Evolutionary conservation across 2,797 vertebrate species (phyloP), one percentile per base, ranked within the genome.

Genomic region (Artibeus lituratus): DNA sequence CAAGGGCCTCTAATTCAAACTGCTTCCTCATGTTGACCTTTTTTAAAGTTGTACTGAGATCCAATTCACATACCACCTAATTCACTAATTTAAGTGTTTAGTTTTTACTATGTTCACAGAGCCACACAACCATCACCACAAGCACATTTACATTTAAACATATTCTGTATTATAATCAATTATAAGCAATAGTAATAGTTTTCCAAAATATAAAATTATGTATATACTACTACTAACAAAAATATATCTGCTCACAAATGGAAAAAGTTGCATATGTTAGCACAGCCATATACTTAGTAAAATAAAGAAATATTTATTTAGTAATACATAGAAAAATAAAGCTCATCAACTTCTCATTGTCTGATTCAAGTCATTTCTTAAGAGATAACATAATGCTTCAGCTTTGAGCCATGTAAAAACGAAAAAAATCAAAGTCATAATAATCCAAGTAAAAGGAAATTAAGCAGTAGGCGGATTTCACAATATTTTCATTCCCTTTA

Each of bases 131-230:
- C 44, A 94, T 70, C 15, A 47, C 26, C 26, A 62, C 42, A 67
- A 94, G 91, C 42, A 93, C 51, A 91, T 39, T 87, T 51, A 87
- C 49, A 94, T 65, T 88, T 86, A 93, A 84, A 87, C 18, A 65
- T n/a, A 70, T 37, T 65, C 47, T 80, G 39, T 32, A 80, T 32
- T 80, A 84, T 37, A 90, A 77, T 82, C 22, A 73, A 39, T 37
- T 81, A 67, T 0, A 92, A 65, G n/a, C 19, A 83, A 35, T 5
- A 39, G 19, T 59, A 94, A 67, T 82, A 70, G 44, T 87, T 53
- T 73, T 57, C 62, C 37, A 94, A 82, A 37, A 73, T 29, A 90
- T 29, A 39, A 96, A 92, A 82, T 62, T 94, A 93, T 70, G 3
- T 35, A 44, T 69, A 49, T 47, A 11, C 39, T 86, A 77, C 55